Evolutionary conservation across 2,797 vertebrate genomes (phyloP).

Genomic region (Poliocrania exsul): DNA sequence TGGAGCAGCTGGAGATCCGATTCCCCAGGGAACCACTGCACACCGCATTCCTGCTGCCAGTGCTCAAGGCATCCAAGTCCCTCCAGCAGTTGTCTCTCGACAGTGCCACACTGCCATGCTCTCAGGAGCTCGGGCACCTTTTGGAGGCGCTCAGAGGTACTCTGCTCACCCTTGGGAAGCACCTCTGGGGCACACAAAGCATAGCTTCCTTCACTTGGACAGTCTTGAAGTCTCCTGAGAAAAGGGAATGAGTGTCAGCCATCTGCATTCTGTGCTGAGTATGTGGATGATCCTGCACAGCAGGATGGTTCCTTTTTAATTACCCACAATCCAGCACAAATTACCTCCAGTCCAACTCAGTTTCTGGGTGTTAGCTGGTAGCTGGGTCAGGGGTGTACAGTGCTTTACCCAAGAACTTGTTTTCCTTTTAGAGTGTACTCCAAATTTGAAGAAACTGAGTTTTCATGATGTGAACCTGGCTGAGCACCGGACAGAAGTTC

Average conservation of each 20-base stretch:
- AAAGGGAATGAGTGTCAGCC: background rate
- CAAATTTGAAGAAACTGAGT: slow-evolving; percentile 78
- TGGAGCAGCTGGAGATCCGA: slow-evolving; percentile 86
- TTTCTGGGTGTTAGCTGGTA: background rate
- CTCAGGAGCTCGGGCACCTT: slow-evolving; percentile 74
- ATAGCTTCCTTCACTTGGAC: background rate
- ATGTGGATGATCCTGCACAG: background rate
- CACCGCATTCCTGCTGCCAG: slow-evolving; percentile 69
- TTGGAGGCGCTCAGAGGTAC: slow-evolving; percentile 85
- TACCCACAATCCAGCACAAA: background rate
- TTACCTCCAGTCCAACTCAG: background rate
- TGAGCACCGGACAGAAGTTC: slow-evolving; percentile 84
- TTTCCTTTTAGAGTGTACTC: slow-evolving; percentile 79
- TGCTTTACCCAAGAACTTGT: background rate
- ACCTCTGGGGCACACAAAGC: background rate
- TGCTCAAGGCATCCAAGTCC: slow-evolving; percentile 79
- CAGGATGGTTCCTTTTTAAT: background rate
- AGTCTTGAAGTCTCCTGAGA: background rate
- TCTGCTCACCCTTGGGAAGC: background rate
- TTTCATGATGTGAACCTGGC: slow-evolving; percentile 89
- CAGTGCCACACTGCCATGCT: slow-evolving; percentile 75
- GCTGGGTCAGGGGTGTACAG: background rate
- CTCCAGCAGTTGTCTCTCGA: slow-evolving; percentile 84
- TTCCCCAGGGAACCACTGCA: slow-evolving; percentile 80
- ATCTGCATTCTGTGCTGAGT: background rate